These are phyloP conservation scores for Lasaia peninsularis DNA, from an alignment of 1,140 invertebrate genomes.

Conservation along the genomic window DNA sequence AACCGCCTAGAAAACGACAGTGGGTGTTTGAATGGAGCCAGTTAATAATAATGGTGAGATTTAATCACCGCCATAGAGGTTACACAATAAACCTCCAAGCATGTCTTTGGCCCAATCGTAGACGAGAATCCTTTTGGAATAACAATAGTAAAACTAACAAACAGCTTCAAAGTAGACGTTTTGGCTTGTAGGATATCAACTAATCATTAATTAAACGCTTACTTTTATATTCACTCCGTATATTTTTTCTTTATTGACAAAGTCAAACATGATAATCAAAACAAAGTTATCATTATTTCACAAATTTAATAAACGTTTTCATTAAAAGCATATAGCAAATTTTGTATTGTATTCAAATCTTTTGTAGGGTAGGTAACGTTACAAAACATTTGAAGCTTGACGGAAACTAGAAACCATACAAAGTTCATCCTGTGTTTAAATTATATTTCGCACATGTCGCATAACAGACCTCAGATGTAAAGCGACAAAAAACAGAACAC, in stretches of 20 bases:
- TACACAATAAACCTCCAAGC: slow-evolving; percentile 69
- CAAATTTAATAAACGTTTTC: background rate
- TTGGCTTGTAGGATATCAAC: slow-evolving; percentile 43
- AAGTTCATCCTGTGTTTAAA: slow-evolving; percentile 43
- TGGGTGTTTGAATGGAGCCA: slow-evolving; percentile 76
- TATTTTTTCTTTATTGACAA: no score
- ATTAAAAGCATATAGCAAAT: no score
- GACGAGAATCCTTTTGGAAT: slow-evolving; percentile 50
- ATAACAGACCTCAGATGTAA: slow-evolving; percentile 55
- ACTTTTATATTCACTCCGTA: background rate
- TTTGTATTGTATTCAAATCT: no score
- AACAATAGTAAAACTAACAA: slow-evolving; percentile 59
- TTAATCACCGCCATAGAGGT: slow-evolving; percentile 73
- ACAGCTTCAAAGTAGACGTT: slow-evolving; percentile 48
- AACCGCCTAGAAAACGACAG: slow-evolving; percentile 70
- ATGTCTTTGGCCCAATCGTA: slow-evolving; percentile 59
- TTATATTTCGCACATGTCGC: slow-evolving; percentile 64
- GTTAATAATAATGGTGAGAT: slow-evolving; percentile 77
- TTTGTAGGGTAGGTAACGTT: no score
- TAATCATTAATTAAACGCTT: slow-evolving; percentile 49
- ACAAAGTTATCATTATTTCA: background rate
- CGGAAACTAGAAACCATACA: slow-evolving; percentile 42
- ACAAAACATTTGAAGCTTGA: background rate
- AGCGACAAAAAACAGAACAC: slow-evolving; percentile 67
- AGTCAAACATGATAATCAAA: no score